Conservation (phyloP, 2,113 vertebrate genomes). For the Lycaon pictus region DNA sequence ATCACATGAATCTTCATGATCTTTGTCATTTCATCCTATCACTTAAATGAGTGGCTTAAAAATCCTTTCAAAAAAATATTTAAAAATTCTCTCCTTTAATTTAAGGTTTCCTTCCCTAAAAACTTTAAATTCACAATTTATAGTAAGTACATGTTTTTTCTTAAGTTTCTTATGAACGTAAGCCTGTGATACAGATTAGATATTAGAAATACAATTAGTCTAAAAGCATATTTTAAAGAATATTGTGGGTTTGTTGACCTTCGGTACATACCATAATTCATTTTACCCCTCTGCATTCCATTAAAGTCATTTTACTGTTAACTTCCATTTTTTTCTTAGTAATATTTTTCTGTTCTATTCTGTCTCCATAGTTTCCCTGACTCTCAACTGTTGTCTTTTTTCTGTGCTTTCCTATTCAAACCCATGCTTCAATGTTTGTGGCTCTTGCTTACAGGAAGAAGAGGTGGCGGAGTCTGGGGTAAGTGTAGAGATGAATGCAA, state of each 20-base stretch:
- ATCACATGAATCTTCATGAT: slow-evolving; percentile 10
- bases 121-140: slow-evolving; percentile 19
- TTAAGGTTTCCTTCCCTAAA: slow-evolving; percentile 12
- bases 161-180: slow-evolving; percentile 40
- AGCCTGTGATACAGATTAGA: slow-evolving; percentile 56
- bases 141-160: not conserved
- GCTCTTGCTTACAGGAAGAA: slow-evolving; percentile 99
- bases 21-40: slow-evolving; percentile 34
- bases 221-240: slow-evolving; percentile 48
- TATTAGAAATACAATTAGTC: slow-evolving; percentile 55
- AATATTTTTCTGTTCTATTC: slow-evolving; percentile 86
- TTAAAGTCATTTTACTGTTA: slow-evolving; percentile 82
- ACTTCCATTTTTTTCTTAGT: slow-evolving; percentile 83
- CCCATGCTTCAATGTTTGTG: slow-evolving; percentile 97
- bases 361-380: slow-evolving; percentile 88
- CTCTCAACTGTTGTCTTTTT: slow-evolving; percentile 90
- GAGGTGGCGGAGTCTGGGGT: slow-evolving; percentile 99
- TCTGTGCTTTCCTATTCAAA: slow-evolving; percentile 93
- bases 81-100: not conserved
- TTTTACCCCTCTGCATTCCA: slow-evolving; percentile 76
- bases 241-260: slow-evolving; percentile 27
- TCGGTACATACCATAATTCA: slow-evolving; percentile 60
- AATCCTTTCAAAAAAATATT: slow-evolving; percentile 12
- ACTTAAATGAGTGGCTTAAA: slow-evolving; percentile 44
- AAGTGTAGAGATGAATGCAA: slow-evolving; percentile 92